Base-by-base conservation (phyloP, 1,140 invertebrate genomes). In the Pseudomyrmex dendroicus region DNA sequence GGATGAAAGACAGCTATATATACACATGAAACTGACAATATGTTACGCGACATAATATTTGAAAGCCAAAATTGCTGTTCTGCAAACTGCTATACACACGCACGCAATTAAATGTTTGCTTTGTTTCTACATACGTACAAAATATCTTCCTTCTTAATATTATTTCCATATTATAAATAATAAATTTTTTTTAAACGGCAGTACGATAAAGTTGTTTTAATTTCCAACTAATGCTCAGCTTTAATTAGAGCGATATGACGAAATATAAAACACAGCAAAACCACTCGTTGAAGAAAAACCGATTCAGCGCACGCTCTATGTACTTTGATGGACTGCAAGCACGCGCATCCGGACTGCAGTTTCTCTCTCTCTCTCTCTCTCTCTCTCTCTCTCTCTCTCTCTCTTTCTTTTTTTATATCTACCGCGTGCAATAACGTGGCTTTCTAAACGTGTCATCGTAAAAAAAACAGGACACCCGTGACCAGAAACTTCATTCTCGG, bases 381-480 rank as follows among this genome's bases (percentile, higher is more conserved):
- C 2, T 25, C 22, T 22, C 22, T 22, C 25, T 25, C 25, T 25
- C 25, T 25, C 25, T 25, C 25, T 25, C 25, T 50, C 48, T 10
- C 46, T 68, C 68, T 67, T 0, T 20, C 20, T 67, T 67, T 80
- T 70, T 70, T 50, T 15, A 61, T 70, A 80, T 70, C 8, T 15
- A 59, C 54, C 22, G 13, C 54, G 54, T 67, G 44, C 64, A 78
- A 70, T 70, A 59, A 70, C 54, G n/a, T 22, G 46, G 54, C 66
- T 80, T 59, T 80, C 20, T 72, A 80, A 72, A 80, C n/a, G 76
- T 50, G 44, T n/a, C 46, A 12, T 72, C 22, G 35, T 68, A 56
- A 76, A 72, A 80, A 80, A 70, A 68, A 80, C 56, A 13, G 5
- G 10, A 25, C 20, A 68, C 15, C 68, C 64, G 76, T 68, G 64